Conservation (phyloP, 2,888 invertebrate species). For the Dryobotodes eremita region DNA sequence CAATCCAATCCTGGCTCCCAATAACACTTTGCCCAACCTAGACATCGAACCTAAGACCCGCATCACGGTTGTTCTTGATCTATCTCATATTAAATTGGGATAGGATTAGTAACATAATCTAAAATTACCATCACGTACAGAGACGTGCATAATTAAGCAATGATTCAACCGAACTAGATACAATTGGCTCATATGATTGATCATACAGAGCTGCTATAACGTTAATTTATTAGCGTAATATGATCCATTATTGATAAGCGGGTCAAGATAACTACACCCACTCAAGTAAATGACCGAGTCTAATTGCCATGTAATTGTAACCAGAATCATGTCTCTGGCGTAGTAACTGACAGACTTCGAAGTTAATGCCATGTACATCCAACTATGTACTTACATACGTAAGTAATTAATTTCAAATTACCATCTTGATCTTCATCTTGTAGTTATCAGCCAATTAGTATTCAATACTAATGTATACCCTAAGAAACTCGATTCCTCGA, state of each 20-base stretch:
- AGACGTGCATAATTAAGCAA: slow-evolving; percentile 17
- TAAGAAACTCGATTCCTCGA: neutral
- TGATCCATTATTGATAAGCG: slow-evolving; percentile 40
- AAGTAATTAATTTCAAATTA: slow-evolving; percentile 24
- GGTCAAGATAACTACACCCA: slow-evolving; percentile 34
- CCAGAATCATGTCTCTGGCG: slow-evolving; percentile 15
- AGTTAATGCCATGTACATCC: neutral
- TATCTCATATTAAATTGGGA: neutral
- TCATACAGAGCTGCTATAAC: slow-evolving; percentile 3
- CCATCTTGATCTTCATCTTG: neutral
- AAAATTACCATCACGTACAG: slow-evolving; percentile 20
- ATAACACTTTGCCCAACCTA: neutral
- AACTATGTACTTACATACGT: neutral
- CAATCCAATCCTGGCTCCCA: too few species aligned
- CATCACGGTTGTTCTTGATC: too few species aligned
- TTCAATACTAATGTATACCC: neutral
- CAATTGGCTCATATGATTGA: slow-evolving; percentile 28
- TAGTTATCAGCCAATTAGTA: slow-evolving; percentile 10
- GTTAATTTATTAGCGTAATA: slow-evolving; percentile 36
- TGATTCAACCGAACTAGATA: slow-evolving; percentile 6
- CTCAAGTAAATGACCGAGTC: slow-evolving; percentile 34
- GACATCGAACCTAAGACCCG: neutral
- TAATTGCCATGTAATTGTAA: slow-evolving; percentile 52
- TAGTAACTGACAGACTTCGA: slow-evolving; percentile 1
- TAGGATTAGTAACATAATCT: neutral